Conservation (phyloP, 2,797 vertebrate species). For the Petrocephalus schoutedeni region DNA sequence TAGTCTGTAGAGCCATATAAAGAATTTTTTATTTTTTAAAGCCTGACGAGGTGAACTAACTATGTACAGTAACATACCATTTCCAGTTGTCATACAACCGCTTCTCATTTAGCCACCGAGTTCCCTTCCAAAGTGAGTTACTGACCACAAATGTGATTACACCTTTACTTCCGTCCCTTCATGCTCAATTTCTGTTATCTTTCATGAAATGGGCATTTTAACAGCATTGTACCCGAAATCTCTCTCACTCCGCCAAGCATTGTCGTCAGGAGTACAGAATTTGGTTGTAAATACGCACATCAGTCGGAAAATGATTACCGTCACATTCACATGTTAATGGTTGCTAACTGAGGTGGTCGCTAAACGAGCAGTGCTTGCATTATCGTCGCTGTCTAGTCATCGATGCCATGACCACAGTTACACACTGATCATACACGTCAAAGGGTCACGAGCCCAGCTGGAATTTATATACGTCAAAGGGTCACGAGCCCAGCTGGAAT, state of each 20-base stretch:
- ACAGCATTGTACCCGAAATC: not conserved
- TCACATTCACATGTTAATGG: not conserved
- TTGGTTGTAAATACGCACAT: not conserved
- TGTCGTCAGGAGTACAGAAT: not conserved
- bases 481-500: too few species aligned
- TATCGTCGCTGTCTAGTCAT: too few species aligned
- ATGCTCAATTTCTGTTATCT: not conserved
- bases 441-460: not conserved
- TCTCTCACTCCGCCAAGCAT: not conserved
- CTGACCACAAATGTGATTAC: not conserved
- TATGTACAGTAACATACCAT: not conserved
- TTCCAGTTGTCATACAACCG: not conserved
- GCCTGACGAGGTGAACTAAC: not conserved
- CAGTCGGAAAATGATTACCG: not conserved
- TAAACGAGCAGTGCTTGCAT: not conserved
- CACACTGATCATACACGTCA: not conserved
- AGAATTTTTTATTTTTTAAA: not conserved
- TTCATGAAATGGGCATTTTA: not conserved
- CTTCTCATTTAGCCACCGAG: not conserved
- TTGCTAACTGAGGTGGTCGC: not conserved
- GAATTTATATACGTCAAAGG: not conserved
- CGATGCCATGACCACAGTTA: too few species aligned
- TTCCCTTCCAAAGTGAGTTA: not conserved
- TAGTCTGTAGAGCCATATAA: not conserved
- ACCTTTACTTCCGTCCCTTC: not conserved